Percentiles rank a stretch among this genome's conserved stretches.
Evolutionary conservation across 2,888 invertebrate species (phyloP).

Genomic region (Drosophila picticornis): DNA sequence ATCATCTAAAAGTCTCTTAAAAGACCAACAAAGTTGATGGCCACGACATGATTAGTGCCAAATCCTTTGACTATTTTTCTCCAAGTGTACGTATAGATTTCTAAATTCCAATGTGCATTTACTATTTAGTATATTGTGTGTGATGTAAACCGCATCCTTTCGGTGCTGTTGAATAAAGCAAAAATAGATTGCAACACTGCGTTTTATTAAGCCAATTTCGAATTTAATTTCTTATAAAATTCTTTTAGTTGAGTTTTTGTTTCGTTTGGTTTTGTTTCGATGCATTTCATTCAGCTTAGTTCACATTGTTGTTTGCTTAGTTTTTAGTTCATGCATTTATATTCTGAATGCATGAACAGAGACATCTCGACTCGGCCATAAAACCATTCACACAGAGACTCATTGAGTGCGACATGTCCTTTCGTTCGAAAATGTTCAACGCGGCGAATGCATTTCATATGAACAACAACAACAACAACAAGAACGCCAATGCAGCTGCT

Average conservation of each 20-base stretch:
- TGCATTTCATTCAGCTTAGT: slow-evolving; percentile 16
- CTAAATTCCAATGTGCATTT: slow-evolving; percentile 4
- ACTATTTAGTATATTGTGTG: slow-evolving; percentile 4
- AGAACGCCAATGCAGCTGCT: not conserved
- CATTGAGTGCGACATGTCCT: slow-evolving; percentile 2
- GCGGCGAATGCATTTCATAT: slow-evolving; percentile 16
- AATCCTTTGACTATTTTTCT: not conserved
- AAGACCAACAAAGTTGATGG: not conserved
- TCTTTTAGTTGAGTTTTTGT: slow-evolving; percentile 36
- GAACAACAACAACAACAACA: not conserved
- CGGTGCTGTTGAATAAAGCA: slow-evolving; percentile 58
- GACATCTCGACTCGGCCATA: slow-evolving; percentile 48
- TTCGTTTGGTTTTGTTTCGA: slow-evolving; percentile 7
- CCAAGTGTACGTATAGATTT: not conserved
- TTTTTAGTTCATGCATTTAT: slow-evolving; percentile 40
- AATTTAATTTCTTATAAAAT: slow-evolving; percentile 75
- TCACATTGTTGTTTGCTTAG: not conserved
- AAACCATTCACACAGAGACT: slow-evolving; percentile 22
- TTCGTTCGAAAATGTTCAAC: slow-evolving; percentile 15
- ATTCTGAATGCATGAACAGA: slow-evolving; percentile 63
- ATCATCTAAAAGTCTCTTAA: not conserved
- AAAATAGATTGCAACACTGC: slow-evolving; percentile 49
- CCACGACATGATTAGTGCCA: not conserved
- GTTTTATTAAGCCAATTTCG: slow-evolving; percentile 77
- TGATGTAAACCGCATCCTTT: slow-evolving; percentile 23